Conservation (phyloP, 2,797 vertebrate genomes). For the Sylvia borin region DNA sequence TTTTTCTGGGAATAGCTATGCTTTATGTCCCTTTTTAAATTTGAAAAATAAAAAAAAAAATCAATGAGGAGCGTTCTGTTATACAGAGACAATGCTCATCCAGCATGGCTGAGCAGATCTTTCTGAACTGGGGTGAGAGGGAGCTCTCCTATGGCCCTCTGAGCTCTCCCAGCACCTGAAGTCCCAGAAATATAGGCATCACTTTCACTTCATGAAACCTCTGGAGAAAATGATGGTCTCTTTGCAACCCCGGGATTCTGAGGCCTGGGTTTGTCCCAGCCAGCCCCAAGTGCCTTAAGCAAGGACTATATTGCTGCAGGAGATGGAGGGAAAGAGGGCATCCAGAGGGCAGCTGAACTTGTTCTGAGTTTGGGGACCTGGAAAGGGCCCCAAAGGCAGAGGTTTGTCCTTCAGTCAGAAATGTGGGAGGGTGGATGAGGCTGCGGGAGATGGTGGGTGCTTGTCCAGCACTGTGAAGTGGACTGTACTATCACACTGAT, state of each 20-base stretch:
- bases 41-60: neutral
- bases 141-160: neutral
- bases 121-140: neutral
- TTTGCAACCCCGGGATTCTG: neutral
- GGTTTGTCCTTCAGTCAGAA: neutral
- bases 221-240: neutral
- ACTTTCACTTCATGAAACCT: neutral
- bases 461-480: neutral
- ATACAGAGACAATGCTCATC: neutral
- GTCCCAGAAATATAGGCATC: neutral
- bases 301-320: neutral
- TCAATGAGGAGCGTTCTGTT: neutral
- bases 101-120: neutral
- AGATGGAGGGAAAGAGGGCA: neutral
- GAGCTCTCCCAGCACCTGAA: neutral
- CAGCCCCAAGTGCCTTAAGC: fast-evolving
- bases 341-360: neutral
- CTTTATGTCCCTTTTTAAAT: neutral
- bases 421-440: neutral
- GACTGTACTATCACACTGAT: too few species aligned
- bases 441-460: neutral
- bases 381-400: neutral
- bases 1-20: neutral
- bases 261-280: neutral
- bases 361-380: neutral